Conservation (phyloP, 2,888 invertebrate species). For the Tachina fera region DNA sequence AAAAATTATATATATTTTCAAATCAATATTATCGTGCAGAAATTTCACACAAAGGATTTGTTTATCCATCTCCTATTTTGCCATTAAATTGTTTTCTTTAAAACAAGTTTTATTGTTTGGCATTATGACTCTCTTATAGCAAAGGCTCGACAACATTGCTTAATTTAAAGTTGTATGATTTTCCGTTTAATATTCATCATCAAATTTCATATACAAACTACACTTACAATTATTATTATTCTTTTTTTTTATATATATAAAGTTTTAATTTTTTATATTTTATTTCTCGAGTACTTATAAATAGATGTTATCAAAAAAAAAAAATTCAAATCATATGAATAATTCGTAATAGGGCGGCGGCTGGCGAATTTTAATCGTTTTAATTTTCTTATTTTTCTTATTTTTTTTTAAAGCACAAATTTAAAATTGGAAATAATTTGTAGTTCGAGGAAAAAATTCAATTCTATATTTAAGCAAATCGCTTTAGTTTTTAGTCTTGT, state of each 20-base stretch:
- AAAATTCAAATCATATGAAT: slow-evolving; percentile 14
- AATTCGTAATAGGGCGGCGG: slow-evolving; percentile 53
- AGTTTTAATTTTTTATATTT: background rate
- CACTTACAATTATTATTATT: slow-evolving; percentile 38
- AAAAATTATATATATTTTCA: too few species aligned
- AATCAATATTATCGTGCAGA: too few species aligned
- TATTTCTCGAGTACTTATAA: slow-evolving; percentile 22
- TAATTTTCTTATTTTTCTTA: background rate
- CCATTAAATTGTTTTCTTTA: too few species aligned
- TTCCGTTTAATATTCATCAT: slow-evolving; percentile 37
- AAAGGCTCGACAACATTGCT: background rate
- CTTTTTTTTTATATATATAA: slow-evolving; percentile 16
- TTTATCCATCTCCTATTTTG: too few species aligned
- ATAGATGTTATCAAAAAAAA: slow-evolving; percentile 56
- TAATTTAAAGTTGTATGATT: slow-evolving; percentile 43
- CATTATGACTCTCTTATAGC: too few species aligned
- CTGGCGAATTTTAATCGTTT: slow-evolving; percentile 43
- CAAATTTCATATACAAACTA: slow-evolving; percentile 70
- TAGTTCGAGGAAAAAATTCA: slow-evolving; percentile 2
- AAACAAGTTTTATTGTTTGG: too few species aligned
- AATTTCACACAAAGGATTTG: too few species aligned
- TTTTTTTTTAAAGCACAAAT: slow-evolving; percentile 8
- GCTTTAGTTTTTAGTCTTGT: slow-evolving; percentile 46
- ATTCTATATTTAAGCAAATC: slow-evolving; percentile 9
- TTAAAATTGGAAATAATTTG: background rate